phyloP scores from a whole-genome alignment of 2,888 invertebrate genomes.

The Erpobdella octoculata region DNA sequence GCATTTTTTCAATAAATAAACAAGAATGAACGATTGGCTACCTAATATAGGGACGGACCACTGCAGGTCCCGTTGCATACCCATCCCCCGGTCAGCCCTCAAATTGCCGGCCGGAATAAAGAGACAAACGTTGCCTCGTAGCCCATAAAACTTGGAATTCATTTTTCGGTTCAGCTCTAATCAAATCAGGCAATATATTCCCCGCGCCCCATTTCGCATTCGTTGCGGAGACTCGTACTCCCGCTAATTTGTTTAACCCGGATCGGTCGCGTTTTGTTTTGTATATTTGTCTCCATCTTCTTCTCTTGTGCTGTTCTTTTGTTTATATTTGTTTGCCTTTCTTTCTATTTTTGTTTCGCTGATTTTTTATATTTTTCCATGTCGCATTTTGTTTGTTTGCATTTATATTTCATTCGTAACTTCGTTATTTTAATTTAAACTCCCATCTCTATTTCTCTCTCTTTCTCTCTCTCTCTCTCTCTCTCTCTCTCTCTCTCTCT shows the following conservation, averaged over 20 bases:
- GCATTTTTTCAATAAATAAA: too few species aligned
- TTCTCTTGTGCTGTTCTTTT: too few species aligned
- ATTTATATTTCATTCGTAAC: too few species aligned
- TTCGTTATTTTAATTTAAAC: too few species aligned
- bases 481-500: too few species aligned
- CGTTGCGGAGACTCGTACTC: neutral
- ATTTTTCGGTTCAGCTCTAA: slow-evolving; percentile 6
- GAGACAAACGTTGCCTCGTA: neutral
- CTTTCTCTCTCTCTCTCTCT: too few species aligned
- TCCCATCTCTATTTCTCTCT: too few species aligned
- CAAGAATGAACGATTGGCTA: too few species aligned
- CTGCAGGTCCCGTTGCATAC: neutral
- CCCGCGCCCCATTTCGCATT: neutral
- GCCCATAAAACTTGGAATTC: neutral
- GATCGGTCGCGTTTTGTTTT: neutral
- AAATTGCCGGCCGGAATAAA: neutral
- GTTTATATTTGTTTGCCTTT: too few species aligned
- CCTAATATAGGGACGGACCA: neutral
- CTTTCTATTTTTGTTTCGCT: too few species aligned
- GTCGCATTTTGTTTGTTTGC: too few species aligned
- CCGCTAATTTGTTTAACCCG: slow-evolving; percentile 4
- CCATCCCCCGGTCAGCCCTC: neutral
- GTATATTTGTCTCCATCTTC: slow-evolving; percentile 5
- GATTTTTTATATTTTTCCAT: too few species aligned
- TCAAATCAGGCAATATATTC: slow-evolving; percentile 5